These are phyloP conservation scores for Melieria picta DNA, from an alignment of 2,888 invertebrate species.

Conservation along the genomic window DNA sequence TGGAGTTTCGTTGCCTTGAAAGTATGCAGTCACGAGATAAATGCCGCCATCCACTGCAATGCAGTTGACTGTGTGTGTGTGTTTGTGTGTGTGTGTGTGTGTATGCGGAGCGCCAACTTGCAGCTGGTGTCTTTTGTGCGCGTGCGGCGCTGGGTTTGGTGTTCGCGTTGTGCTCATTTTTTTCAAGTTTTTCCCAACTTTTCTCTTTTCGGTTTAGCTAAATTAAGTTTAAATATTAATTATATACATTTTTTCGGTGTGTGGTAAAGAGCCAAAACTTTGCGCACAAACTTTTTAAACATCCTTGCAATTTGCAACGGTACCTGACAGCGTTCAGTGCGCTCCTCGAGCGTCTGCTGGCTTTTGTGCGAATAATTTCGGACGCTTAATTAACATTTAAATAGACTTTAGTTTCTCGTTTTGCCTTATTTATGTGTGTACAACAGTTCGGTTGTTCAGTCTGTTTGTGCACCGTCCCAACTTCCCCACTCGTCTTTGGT, in stretches of 20 bases:
- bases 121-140: not conserved
- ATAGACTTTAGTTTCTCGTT: slow-evolving; percentile 26
- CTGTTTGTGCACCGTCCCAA: not conserved
- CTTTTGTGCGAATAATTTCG: slow-evolving; percentile 19
- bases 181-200: not conserved
- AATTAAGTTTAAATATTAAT: too few relatives aligned
- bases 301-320: not conserved
- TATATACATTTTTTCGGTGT: too few relatives aligned
- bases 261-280: too few relatives aligned
- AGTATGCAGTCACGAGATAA: slow-evolving; percentile 27
- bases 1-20: slow-evolving; percentile 26
- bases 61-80: slow-evolving; percentile 1
- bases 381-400: slow-evolving; percentile 40
- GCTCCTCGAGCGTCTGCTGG: not conserved
- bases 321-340: not conserved
- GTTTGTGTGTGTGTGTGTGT: not conserved
- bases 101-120: not conserved
- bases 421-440: slow-evolving; percentile 18
- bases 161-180: slow-evolving; percentile 8
- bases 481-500: not conserved
- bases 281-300: too few relatives aligned
- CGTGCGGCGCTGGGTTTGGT: not conserved
- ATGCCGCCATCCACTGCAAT: slow-evolving; percentile 9
- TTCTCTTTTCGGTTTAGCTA: not conserved
- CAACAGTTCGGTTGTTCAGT: not conserved